Percentiles rank a stretch among this genome's conserved stretches.
Evolutionary conservation across 2,888 invertebrate genomes (phyloP).

Genomic region (Hartigia nigra): DNA sequence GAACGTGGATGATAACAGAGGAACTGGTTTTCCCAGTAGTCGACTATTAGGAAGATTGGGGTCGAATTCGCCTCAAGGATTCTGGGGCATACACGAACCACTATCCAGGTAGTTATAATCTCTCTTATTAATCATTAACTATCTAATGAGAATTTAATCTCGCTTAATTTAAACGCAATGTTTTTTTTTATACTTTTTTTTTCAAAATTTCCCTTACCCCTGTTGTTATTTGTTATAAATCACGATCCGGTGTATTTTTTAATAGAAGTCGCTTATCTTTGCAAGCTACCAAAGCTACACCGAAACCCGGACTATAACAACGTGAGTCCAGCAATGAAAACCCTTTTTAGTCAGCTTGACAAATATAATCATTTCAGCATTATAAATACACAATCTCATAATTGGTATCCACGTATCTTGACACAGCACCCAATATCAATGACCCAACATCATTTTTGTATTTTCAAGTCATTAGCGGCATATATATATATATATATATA

Average conservation of each 20-base stretch:
- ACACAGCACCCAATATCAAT: not conserved
- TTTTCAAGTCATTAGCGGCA: not conserved
- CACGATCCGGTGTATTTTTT: conserved; percentile 11
- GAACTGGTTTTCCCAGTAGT: conserved; percentile 74
- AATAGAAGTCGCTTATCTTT: conserved; percentile 49
- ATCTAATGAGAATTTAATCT: not conserved
- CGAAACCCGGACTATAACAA: conserved; percentile 61
- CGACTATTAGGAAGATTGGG: conserved; percentile 69
- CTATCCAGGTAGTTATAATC: conserved; percentile 65
- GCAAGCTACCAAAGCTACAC: conserved; percentile 63
- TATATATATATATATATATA: not conserved
- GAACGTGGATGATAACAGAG: conserved; percentile 82
- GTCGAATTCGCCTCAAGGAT: conserved; percentile 59
- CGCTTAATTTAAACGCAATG: not conserved
- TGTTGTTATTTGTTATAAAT: conserved; percentile 10
- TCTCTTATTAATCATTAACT: not conserved
- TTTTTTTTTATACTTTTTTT: not conserved
- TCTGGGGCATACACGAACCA: conserved; percentile 68
- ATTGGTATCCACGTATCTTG: not conserved
- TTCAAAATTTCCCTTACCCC: conserved; percentile 15
- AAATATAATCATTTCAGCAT: not conserved
- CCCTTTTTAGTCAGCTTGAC: not conserved
- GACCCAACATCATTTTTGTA: not conserved
- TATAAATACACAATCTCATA: not conserved
- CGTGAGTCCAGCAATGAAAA: conserved; percentile 57